phyloP scores from a whole-genome alignment of 2,888 invertebrate species.

The Drosophila phalerata region DNA sequence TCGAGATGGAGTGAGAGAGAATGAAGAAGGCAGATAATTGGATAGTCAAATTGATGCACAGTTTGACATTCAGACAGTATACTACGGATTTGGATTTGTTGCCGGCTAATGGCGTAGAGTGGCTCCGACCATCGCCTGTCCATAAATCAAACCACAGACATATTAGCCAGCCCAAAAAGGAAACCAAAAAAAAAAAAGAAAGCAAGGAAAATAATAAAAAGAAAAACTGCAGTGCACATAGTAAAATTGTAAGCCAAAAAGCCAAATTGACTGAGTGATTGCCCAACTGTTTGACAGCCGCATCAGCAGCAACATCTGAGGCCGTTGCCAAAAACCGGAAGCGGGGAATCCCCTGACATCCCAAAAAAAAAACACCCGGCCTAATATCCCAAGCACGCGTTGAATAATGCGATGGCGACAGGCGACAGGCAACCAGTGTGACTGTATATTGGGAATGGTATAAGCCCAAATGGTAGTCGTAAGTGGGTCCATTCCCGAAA shows the following conservation, averaged over 20 bases:
- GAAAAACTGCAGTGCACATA: conserved; percentile 53
- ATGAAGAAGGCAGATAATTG: conserved; percentile 45
- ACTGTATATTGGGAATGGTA: background rate
- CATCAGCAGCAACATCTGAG: conserved; percentile 60
- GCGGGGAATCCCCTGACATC: background rate
- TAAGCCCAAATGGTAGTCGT: conserved; percentile 6
- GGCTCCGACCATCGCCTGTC: conserved; percentile 44
- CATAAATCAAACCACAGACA: conserved; percentile 70
- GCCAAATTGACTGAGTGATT: conserved; percentile 73
- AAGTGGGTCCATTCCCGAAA: background rate
- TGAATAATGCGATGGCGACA: conserved; percentile 55
- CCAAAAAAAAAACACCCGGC: conserved; percentile 12
- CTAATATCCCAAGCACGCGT: conserved; percentile 48
- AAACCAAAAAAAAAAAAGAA: background rate
- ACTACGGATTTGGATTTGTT: conserved; percentile 44
- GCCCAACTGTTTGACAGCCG: conserved; percentile 63
- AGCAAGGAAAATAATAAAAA: conserved; percentile 14
- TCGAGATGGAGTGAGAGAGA: background rate
- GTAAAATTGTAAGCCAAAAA: conserved; percentile 69
- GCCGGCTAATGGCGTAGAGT: conserved; percentile 57
- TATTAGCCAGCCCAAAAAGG: conserved; percentile 51
- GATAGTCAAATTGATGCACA: conserved; percentile 61
- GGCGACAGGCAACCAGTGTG: conserved; percentile 27
- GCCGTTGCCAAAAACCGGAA: conserved; percentile 15
- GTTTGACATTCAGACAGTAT: conserved; percentile 52